Percentiles rank a stretch among this genome's conserved stretches.
Conservation (phyloP, 2,113 vertebrate genomes). For the Vidua chalybeata region DNA sequence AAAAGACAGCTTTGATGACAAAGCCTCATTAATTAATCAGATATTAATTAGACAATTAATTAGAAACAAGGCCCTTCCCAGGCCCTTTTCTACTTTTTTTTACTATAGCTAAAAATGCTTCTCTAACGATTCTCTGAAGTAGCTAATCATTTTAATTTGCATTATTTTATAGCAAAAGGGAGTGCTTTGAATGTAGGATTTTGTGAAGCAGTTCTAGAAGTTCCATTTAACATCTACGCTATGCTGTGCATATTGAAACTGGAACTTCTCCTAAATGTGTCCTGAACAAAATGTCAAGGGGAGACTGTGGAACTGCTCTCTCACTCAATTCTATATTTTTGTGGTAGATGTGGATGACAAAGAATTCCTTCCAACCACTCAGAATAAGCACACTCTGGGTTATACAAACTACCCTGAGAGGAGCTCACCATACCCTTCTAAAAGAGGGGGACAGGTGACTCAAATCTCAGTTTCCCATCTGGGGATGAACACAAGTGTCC, state of each 20-base stretch:
- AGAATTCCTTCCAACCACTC: neutral
- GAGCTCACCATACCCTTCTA: neutral
- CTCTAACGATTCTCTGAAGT: neutral
- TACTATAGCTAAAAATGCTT: constrained; percentile 28
- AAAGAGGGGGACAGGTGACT: neutral
- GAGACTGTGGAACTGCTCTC: neutral
- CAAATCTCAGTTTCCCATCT: neutral
- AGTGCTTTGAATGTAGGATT: neutral
- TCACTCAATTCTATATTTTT: neutral
- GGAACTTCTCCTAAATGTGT: neutral
- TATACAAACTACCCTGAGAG: neutral
- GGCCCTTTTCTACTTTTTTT: constrained; percentile 13
- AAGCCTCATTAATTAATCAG: constrained; percentile 49
- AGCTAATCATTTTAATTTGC: constrained; percentile 43
- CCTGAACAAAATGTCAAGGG: neutral
- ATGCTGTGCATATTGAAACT: neutral
- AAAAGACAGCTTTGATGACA: constrained; percentile 48
- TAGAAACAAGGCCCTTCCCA: constrained; percentile 14
- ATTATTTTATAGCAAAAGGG: constrained; percentile 5
- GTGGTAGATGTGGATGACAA: neutral
- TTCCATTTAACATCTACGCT: neutral
- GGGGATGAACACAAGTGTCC: neutral
- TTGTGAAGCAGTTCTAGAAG: neutral
- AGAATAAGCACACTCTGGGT: neutral
- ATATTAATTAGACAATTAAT: constrained; percentile 57